A percentile compares a stretch with the other conserved stretches of the same genome.
Evolutionary conservation across 2,888 invertebrate species (phyloP).

Genomic region (Mimachlamys varia): DNA sequence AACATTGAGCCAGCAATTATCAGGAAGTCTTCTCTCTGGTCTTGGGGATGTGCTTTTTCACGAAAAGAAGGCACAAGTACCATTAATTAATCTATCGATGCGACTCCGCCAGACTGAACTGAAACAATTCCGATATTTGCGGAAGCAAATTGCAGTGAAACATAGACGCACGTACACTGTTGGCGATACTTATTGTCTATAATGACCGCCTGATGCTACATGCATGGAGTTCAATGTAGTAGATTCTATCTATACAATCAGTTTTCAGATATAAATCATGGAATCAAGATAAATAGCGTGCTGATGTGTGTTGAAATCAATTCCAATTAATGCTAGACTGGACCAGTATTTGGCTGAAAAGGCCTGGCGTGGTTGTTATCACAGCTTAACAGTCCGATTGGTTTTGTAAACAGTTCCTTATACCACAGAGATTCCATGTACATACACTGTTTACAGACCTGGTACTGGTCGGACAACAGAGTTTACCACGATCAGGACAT

Average conservation of each 20-base stretch:
- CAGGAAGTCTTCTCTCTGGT: too few species aligned
- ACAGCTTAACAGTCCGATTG: too few species aligned
- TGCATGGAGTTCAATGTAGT: not conserved
- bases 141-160: conserved; percentile 17
- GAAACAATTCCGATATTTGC: not conserved
- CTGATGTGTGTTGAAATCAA: not conserved
- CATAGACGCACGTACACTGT: not conserved
- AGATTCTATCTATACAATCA: not conserved
- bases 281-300: not conserved
- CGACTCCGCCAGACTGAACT: not conserved
- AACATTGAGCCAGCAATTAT: too few species aligned
- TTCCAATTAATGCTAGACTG: conserved; percentile 17
- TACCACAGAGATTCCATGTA: too few species aligned
- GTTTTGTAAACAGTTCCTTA: too few species aligned
- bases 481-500: too few species aligned
- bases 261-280: not conserved
- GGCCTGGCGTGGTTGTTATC: not conserved
- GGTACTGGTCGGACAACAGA: too few species aligned
- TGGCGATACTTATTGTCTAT: not conserved
- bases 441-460: too few species aligned
- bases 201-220: not conserved
- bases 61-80: not conserved
- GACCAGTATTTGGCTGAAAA: not conserved
- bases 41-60: too few species aligned
- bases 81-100: not conserved